Percentiles rank a stretch among this genome's conserved stretches.
phyloP scores from a whole-genome alignment of 2,113 vertebrate species.

The Aviceda subcristata region DNA sequence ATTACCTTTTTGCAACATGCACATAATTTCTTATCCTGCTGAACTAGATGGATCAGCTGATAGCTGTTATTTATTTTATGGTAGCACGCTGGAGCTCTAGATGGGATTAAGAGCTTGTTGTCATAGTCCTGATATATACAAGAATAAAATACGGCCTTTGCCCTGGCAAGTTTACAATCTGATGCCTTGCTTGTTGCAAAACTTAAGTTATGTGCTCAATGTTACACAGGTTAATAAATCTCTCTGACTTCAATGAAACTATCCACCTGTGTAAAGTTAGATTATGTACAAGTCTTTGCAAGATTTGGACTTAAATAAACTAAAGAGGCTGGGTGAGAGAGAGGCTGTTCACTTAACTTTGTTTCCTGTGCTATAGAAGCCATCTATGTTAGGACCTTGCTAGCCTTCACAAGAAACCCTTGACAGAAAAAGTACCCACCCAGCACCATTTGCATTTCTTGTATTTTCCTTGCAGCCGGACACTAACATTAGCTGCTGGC shows the following conservation, averaged over 20 bases:
- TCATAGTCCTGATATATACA: slow-evolving; percentile 34
- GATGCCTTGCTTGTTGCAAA: slow-evolving; percentile 40
- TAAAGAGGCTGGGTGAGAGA: not conserved
- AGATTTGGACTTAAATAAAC: slow-evolving; percentile 3
- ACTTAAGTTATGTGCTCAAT: not conserved
- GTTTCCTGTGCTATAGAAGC: not conserved
- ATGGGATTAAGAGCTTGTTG: slow-evolving; percentile 50
- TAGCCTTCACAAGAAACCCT: not conserved
- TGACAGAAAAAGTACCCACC: not conserved
- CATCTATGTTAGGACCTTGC: not conserved
- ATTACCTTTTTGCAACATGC: not conserved
- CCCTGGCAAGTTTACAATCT: slow-evolving; percentile 37
- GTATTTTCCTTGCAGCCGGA: not conserved
- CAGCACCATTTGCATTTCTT: not conserved
- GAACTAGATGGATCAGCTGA: slow-evolving; percentile 24
- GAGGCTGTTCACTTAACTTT: not conserved
- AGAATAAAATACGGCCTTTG: slow-evolving; percentile 42
- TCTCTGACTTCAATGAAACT: slow-evolving; percentile 32
- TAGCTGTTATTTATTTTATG: slow-evolving; percentile 40
- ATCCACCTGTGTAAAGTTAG: slow-evolving; percentile 45
- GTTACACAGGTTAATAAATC: slow-evolving; percentile 40
- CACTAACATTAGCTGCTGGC: not conserved
- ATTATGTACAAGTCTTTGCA: slow-evolving; percentile 2
- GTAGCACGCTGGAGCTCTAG: not conserved
- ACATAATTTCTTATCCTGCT: slow-evolving; percentile 19